A percentile compares a stretch with the other conserved stretches of the same genome.
phyloP scores from a whole-genome alignment of 2,888 invertebrate genomes.

The Laothoe populi region DNA sequence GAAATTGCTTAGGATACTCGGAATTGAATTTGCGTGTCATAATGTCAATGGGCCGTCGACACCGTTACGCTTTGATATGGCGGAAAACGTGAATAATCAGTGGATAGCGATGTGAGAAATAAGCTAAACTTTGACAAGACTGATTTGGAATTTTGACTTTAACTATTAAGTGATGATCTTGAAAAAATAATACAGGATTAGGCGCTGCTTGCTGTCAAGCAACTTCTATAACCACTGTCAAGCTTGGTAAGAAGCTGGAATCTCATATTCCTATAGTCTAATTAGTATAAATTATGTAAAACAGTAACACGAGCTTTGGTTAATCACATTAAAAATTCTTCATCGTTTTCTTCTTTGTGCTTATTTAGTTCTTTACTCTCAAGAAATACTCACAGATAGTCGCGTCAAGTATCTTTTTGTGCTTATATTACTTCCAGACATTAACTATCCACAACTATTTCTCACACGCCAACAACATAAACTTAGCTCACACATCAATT shows the following conservation, averaged over 20 bases:
- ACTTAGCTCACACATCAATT: slow-evolving; percentile 32
- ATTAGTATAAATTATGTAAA: no score
- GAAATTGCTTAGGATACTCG: slow-evolving; percentile 32
- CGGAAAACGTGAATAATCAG: slow-evolving; percentile 42
- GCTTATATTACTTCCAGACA: neutral
- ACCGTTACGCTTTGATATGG: slow-evolving; percentile 35
- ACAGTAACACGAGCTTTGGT: no score
- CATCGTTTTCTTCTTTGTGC: no score
- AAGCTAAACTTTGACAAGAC: neutral
- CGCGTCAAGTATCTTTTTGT: neutral
- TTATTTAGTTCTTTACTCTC: neutral
- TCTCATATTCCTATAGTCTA: no score
- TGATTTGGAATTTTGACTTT: neutral
- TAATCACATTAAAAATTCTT: no score
- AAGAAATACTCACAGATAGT: neutral
- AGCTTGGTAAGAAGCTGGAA: no score
- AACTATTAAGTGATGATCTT: neutral
- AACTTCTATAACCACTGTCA: no score
- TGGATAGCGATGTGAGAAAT: slow-evolving; percentile 26
- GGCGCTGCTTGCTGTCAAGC: neutral
- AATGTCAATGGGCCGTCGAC: slow-evolving; percentile 46
- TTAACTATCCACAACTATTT: slow-evolving; percentile 7
- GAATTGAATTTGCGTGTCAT: slow-evolving; percentile 47
- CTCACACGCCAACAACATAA: slow-evolving; percentile 16
- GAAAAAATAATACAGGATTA: neutral